Conservation (phyloP, 2,888 invertebrate species). For the Rhodophaea formosa region DNA sequence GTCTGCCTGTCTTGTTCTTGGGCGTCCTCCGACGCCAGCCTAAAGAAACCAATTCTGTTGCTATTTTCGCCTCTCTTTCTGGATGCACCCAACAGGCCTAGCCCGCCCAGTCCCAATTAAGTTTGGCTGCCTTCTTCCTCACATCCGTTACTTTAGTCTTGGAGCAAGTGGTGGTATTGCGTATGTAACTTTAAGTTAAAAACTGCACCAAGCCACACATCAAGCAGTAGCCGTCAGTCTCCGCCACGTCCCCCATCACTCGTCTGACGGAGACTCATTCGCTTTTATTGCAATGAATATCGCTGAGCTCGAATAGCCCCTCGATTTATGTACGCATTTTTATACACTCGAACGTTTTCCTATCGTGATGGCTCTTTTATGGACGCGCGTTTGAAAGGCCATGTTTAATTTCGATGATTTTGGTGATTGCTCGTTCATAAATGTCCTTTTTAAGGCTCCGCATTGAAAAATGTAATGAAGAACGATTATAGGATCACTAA, state of each 20-base stretch:
- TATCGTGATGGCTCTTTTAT: constrained; percentile 4
- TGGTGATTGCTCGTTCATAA: not conserved
- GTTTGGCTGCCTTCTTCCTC: too few species aligned
- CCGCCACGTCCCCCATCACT: constrained; percentile 2
- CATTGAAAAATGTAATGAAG: not conserved
- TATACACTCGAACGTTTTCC: constrained; percentile 2
- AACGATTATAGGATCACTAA: too few species aligned
- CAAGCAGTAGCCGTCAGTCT: not conserved
- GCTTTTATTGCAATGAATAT: constrained; percentile 9
- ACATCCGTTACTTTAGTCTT: too few species aligned
- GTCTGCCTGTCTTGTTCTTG: too few species aligned
- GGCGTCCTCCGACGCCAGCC: too few species aligned
- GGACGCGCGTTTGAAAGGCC: not conserved
- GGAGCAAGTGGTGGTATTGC: too few species aligned
- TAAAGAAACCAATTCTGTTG: too few species aligned
- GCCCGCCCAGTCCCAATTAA: too few species aligned
- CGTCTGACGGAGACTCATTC: not conserved
- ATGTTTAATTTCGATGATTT: not conserved
- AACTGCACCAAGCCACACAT: not conserved
- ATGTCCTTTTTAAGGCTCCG: not conserved
- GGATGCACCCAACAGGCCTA: too few species aligned
- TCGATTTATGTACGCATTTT: constrained; percentile 3
- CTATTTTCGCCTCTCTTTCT: too few species aligned
- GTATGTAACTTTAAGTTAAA: too few species aligned
- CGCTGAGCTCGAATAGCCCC: not conserved